phyloP scores from a whole-genome alignment of 2,888 invertebrate species.

The Drosophila niveifrons region DNA sequence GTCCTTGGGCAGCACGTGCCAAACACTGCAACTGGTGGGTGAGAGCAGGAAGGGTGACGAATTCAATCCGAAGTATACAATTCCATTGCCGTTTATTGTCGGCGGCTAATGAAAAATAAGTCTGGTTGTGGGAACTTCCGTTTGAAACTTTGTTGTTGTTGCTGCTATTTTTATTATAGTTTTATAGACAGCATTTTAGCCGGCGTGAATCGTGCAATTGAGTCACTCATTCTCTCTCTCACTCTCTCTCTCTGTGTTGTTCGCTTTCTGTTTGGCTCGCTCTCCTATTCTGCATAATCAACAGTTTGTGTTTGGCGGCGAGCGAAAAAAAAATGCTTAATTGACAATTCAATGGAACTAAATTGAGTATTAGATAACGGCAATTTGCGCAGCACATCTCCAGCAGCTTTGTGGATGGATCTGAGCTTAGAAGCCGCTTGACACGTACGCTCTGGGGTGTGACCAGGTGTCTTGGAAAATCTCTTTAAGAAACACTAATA shows the following conservation, averaged over 20 bases:
- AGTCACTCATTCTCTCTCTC: constrained; percentile 15
- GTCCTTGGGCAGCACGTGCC: constrained; percentile 75
- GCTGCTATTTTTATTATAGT: constrained; percentile 17
- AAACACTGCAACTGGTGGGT: constrained; percentile 45
- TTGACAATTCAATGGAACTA: constrained; percentile 66
- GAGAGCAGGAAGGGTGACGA: constrained; percentile 23
- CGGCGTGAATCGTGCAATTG: constrained; percentile 30
- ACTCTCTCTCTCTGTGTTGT: constrained; percentile 10
- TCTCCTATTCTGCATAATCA: constrained; percentile 39
- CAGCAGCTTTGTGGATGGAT: not conserved
- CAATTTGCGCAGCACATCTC: constrained; percentile 53
- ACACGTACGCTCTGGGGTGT: constrained; percentile 10
- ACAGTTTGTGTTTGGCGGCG: constrained; percentile 38
- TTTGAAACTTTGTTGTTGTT: constrained; percentile 23
- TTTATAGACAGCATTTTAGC: constrained; percentile 33
- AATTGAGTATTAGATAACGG: constrained; percentile 69
- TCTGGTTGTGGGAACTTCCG: constrained; percentile 60
- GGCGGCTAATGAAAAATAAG: constrained; percentile 32
- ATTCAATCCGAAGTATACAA: constrained; percentile 35
- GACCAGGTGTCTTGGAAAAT: not conserved
- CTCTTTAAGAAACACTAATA: not conserved
- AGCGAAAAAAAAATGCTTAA: constrained; percentile 53
- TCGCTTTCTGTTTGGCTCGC: not conserved
- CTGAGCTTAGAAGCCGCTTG: not conserved
- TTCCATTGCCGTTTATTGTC: constrained; percentile 60